These are phyloP conservation scores for Myotis daubentonii DNA, from an alignment of 2,797 vertebrate genomes.

Conservation along the genomic window DNA sequence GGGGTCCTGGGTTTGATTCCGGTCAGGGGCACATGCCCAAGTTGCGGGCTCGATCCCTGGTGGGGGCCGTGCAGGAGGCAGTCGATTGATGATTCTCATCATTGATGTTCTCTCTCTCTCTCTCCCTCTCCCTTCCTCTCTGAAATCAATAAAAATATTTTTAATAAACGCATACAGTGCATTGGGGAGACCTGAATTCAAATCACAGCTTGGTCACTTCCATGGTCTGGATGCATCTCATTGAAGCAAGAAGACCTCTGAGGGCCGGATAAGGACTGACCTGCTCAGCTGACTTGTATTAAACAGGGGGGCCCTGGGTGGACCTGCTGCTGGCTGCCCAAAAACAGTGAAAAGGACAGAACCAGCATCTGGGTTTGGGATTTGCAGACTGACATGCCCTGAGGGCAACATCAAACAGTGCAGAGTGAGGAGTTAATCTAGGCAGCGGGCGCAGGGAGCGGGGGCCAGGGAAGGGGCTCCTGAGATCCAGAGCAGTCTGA, in stretches of 20 bases:
- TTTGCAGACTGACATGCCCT: neutral
- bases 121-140: neutral
- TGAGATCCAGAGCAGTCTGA: neutral
- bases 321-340: too few species aligned
- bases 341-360: neutral
- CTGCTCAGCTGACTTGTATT: neutral
- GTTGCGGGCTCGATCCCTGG: neutral
- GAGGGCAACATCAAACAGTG: neutral
- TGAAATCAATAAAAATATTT: neutral
- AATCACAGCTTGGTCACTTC: too few species aligned
- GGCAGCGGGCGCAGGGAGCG: neutral
- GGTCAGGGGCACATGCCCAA: neutral
- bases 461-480: neutral
- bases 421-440: rapidly evolving
- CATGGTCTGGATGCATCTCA: neutral
- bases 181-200: neutral
- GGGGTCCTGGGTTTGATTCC: neutral
- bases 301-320: neutral
- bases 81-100: neutral
- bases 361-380: neutral
- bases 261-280: neutral
- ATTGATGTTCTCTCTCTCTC: neutral
- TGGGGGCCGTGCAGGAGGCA: neutral
- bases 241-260: neutral
- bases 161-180: too few species aligned